Conservation (phyloP, 2,113 vertebrate genomes). For the Girardinichthys multiradiatus region DNA sequence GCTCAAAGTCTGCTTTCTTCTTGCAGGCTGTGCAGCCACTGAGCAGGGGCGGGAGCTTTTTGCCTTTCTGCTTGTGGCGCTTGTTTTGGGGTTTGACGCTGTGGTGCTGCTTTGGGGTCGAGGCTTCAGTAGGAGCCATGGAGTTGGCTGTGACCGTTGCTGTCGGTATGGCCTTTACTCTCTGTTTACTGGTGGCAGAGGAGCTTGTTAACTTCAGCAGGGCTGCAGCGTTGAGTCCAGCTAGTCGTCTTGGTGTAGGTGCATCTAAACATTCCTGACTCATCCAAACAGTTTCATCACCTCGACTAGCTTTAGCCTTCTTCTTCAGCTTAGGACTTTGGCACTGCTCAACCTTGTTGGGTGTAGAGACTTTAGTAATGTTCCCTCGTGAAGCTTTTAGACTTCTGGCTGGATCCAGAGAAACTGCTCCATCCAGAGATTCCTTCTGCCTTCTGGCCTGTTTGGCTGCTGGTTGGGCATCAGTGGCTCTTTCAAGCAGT, state of each 20-base stretch:
- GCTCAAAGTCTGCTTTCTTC: slow-evolving; percentile 75
- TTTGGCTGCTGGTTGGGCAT: slow-evolving; percentile 70
- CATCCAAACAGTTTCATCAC: slow-evolving; percentile 22
- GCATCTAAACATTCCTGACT: slow-evolving; percentile 66
- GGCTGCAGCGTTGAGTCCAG: slow-evolving; percentile 92
- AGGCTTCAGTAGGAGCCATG: slow-evolving; percentile 24
- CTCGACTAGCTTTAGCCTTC: slow-evolving; percentile 56
- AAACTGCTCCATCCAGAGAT: slow-evolving; percentile 42
- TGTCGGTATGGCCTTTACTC: slow-evolving; percentile 65
- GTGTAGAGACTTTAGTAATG: slow-evolving; percentile 46
- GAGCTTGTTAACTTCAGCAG: slow-evolving; percentile 92
- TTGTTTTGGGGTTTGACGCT: slow-evolving; percentile 79
- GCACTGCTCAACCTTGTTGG: slow-evolving; percentile 49
- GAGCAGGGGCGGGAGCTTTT: slow-evolving; percentile 34
- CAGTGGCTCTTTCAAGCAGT: slow-evolving; percentile 85
- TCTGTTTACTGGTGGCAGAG: slow-evolving; percentile 76
- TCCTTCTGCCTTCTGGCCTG: slow-evolving; percentile 74
- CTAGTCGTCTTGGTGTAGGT: slow-evolving; percentile 89
- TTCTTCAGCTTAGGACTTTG: slow-evolving; percentile 66
- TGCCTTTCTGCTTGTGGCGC: slow-evolving; percentile 53
- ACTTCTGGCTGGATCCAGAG: slow-evolving; percentile 34
- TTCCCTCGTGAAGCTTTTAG: slow-evolving; percentile 42
- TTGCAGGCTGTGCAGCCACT: slow-evolving; percentile 82
- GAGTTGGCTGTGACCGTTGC: slow-evolving; percentile 66
- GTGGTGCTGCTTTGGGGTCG: slow-evolving; percentile 43